A percentile compares a stretch with the other conserved stretches of the same genome.
These are phyloP conservation scores for Bugulina stolonifera DNA, from an alignment of 2,888 invertebrate genomes.

Conservation along the genomic window DNA sequence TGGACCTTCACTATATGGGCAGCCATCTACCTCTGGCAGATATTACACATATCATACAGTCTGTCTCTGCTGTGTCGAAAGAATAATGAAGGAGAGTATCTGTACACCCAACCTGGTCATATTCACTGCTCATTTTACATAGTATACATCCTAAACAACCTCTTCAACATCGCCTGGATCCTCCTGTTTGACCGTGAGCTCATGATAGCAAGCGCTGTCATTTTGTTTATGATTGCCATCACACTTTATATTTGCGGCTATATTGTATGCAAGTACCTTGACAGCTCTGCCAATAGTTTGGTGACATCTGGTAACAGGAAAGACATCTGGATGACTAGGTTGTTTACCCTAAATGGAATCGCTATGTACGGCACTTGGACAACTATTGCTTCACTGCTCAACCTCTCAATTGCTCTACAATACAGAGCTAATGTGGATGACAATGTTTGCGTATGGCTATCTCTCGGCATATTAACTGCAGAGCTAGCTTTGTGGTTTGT, in stretches of 20 bases:
- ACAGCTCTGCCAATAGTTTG: conserved; percentile 33
- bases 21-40: conserved; percentile 43
- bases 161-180: conserved; percentile 41
- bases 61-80: conserved; percentile 37
- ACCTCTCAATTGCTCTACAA: conserved; percentile 40
- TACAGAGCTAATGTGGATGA: conserved; percentile 32
- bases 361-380: conserved; percentile 46
- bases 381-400: conserved; percentile 42
- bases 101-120: conserved; percentile 38
- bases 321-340: conserved; percentile 43
- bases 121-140: conserved; percentile 37
- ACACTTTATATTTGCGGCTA: conserved; percentile 38
- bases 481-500: conserved; percentile 38
- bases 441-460: conserved; percentile 35
- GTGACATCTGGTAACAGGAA: conserved; percentile 32
- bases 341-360: conserved; percentile 45
- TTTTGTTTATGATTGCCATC: conserved; percentile 34
- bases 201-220: conserved; percentile 33
- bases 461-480: conserved; percentile 36
- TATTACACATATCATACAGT: conserved; percentile 40
- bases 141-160: conserved; percentile 34
- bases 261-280: conserved; percentile 35
- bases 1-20: conserved; percentile 46
- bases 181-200: conserved; percentile 41
- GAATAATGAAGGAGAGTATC: conserved; percentile 32